Evolutionary conservation across 2,797 vertebrate species (phyloP).

Genomic region (Myoxocephalus aenaeus): DNA sequence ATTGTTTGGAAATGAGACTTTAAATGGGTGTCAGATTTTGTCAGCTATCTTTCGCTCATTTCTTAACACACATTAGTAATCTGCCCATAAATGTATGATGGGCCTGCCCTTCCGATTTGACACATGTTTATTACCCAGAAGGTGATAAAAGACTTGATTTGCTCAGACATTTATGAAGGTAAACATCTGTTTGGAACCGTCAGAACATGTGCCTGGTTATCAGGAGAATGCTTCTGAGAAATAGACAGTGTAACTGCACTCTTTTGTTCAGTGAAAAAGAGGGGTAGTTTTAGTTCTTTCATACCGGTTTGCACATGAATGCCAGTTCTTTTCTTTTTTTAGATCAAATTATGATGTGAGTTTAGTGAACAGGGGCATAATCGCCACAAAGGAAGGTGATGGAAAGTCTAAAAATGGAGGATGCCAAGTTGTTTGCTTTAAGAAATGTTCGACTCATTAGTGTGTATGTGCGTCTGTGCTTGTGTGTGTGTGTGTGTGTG

Average conservation of each 20-base stretch:
- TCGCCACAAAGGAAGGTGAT: constrained; percentile 17
- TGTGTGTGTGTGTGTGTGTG: constrained; percentile 32
- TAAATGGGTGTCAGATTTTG: constrained; percentile 56
- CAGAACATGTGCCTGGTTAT: constrained; percentile 36
- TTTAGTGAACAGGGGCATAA: constrained; percentile 20
- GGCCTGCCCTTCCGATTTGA: constrained; percentile 33
- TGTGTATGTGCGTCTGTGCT: constrained; percentile 12
- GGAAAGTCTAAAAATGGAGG: constrained; percentile 18
- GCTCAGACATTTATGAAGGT: constrained; percentile 50
- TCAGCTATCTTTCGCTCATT: constrained; percentile 45
- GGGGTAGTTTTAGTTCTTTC: constrained; percentile 1
- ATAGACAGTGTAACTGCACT: constrained; percentile 23
- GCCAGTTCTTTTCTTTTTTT: constrained; percentile 30
- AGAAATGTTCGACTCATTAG: constrained; percentile 31
- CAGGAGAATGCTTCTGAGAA: constrained; percentile 41
- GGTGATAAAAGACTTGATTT: constrained; percentile 49
- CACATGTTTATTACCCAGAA: constrained; percentile 25
- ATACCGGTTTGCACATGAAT: constrained; percentile 30
- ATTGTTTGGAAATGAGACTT: constrained; percentile 49
- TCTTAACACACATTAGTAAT: constrained; percentile 47
- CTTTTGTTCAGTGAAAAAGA: constrained; percentile 11
- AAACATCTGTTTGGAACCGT: constrained; percentile 62
- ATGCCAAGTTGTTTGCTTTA: constrained; percentile 39
- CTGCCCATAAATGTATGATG: constrained; percentile 45
- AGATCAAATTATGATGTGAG: constrained; percentile 25